phyloP scores from a whole-genome alignment of 2,113 vertebrate genomes.

The Scopus umbretta region DNA sequence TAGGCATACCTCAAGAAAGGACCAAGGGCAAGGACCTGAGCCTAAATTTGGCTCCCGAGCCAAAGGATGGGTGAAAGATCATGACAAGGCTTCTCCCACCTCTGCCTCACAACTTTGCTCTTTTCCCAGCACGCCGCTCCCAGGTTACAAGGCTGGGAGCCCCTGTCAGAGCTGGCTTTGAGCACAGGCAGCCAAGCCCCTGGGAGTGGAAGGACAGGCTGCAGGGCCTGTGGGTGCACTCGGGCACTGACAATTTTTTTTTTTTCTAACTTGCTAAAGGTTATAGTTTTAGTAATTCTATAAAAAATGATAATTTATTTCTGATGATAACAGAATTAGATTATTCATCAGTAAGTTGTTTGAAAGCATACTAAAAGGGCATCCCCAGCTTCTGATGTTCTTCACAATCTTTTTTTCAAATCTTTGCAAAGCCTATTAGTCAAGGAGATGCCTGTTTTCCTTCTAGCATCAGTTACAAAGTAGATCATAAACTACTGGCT shows the following conservation, averaged over 20 bases:
- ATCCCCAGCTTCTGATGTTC: neutral
- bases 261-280: neutral
- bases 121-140: accelerated
- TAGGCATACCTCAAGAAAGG: neutral
- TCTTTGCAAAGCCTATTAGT: neutral
- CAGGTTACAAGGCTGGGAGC: neutral
- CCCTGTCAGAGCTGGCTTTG: neutral
- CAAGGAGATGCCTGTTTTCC: neutral
- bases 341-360: neutral
- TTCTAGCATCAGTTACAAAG: neutral
- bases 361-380: neutral
- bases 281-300: neutral
- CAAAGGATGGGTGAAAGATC: neutral
- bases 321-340: neutral
- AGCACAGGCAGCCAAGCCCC: neutral
- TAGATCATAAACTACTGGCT: neutral
- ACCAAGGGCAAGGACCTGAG: neutral
- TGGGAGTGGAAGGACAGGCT: neutral
- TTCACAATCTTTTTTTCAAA: neutral
- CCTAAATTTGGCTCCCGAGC: neutral
- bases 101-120: neutral
- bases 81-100: neutral
- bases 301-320: neutral
- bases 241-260: accelerated
- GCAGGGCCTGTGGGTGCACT: neutral